Percentiles rank a stretch among this genome's conserved stretches.
Evolutionary conservation across 2,888 invertebrate genomes (phyloP).

Genomic region (Homarus gammarus): DNA sequence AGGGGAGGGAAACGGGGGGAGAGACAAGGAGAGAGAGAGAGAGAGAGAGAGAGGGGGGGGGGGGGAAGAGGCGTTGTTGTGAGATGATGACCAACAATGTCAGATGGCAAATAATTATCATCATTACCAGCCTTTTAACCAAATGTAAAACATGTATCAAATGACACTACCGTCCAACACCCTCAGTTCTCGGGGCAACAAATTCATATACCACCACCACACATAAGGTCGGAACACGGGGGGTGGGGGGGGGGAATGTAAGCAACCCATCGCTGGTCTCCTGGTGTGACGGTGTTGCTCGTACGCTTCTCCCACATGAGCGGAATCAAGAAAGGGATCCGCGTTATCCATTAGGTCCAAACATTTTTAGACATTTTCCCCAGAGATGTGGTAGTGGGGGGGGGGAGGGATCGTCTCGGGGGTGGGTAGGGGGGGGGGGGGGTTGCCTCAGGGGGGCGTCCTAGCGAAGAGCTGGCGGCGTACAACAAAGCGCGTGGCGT

Average conservation of each 20-base stretch:
- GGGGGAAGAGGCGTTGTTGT: too few relatives aligned
- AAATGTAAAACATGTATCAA: slow-evolving; percentile 49
- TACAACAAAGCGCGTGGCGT: slow-evolving; percentile 25
- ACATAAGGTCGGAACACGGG: neutral
- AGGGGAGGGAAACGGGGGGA: neutral
- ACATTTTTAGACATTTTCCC: slow-evolving; percentile 30
- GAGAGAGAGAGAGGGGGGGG: neutral
- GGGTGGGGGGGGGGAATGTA: too few relatives aligned
- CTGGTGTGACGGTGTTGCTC: too few relatives aligned
- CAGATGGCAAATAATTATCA: slow-evolving; percentile 34
- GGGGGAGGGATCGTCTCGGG: too few relatives aligned
- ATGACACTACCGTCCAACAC: slow-evolving; percentile 16
- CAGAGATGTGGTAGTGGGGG: neutral
- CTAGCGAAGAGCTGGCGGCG: neutral
- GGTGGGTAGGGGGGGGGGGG: too few relatives aligned
- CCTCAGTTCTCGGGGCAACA: neutral
- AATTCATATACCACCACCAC: neutral
- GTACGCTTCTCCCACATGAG: neutral
- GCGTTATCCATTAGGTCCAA: slow-evolving; percentile 33
- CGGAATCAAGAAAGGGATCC: slow-evolving; percentile 15
- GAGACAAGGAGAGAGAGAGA: neutral
- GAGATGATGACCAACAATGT: neutral
- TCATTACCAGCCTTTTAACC: slow-evolving; percentile 45
- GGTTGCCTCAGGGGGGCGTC: neutral
- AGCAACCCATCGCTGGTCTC: too few relatives aligned